Base-by-base conservation (phyloP, 2,113 vertebrate species). In the Chamaea fasciata region DNA sequence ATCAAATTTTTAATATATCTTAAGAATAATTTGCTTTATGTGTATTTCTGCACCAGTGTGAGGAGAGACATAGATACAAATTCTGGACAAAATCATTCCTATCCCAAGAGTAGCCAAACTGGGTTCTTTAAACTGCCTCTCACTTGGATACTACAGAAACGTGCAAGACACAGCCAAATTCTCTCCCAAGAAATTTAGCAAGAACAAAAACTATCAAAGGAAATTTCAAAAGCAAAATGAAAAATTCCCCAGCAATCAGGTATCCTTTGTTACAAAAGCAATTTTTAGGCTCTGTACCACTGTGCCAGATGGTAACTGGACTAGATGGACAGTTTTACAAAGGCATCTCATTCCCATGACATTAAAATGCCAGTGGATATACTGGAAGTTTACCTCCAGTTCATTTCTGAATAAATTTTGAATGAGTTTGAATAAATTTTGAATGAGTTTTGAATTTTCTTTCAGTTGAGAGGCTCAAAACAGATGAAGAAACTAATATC, bases 41-140 rank as follows among this genome's bases (percentile, higher is more conserved):
- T 28, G 50, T 46, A 80, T 68, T 71, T 53, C 47, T 92, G 35
- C 30, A 55, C 14, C 14, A 15, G 11, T 26, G 13, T 35, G 21
- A 71, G 15, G 28, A 71, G 44, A 92, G 22, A 33, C 30, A 30
- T 13, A 50, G n/a, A 16, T 42, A 67, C 15, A 82, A 84, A 78
- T 6, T 7, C 37, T 26, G 47, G 31, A 75, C 22, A 71, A 79
- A 68, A 42, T 30, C 0, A 0, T 50, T 63, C 57, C n/a, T 50
- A 59, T 5, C 20, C 41, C 39, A 77, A 35, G 10, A 63, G 17
- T 6, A 82, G 52, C 19, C 56, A 71, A 41, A 85, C 9, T 31
- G 52, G 39, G 9, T 70, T 90, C 22, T 70, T 89, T 28, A 59
- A 53, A 68, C 26, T 80, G 28, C 22, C 21, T 39, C 11, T 57